Percentiles rank a stretch among this genome's conserved stretches.
phyloP scores from a whole-genome alignment of 2,113 vertebrate genomes.

The Greenwoodochromis staneri region DNA sequence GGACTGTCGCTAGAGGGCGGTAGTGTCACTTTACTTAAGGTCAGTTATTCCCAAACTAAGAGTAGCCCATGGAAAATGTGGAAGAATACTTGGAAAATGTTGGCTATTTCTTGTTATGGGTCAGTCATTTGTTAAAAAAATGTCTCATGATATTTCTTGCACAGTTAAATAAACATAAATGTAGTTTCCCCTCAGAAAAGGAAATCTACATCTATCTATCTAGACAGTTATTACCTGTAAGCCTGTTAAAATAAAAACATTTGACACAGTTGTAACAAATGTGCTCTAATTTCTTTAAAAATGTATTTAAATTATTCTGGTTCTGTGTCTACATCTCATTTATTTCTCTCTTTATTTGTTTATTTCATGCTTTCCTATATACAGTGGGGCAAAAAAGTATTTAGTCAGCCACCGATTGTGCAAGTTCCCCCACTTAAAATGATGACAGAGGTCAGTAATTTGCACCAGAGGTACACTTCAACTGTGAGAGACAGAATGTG shows the following conservation, averaged over 20 bases:
- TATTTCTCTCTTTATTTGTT: not conserved
- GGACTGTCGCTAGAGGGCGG: not conserved
- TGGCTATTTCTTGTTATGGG: fast-evolving
- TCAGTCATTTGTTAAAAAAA: not conserved
- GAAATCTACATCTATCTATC: not conserved
- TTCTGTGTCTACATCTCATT: not conserved
- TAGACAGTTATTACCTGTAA: not conserved
- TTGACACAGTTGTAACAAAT: not conserved
- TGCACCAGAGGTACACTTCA: too few species aligned
- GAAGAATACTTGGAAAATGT: not conserved
- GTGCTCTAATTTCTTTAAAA: not conserved
- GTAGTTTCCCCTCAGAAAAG: not conserved
- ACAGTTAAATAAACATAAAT: not conserved
- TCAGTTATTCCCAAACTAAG: not conserved
- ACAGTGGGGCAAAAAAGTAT: too few species aligned
- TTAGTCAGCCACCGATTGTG: too few species aligned
- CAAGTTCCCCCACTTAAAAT: too few species aligned
- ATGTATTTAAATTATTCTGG: not conserved
- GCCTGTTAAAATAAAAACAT: not conserved
- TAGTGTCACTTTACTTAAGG: not conserved
- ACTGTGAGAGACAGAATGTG: too few species aligned
- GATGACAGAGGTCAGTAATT: too few species aligned
- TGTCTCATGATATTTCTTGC: not conserved
- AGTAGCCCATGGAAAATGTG: not conserved
- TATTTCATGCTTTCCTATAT: not conserved